These are phyloP conservation scores for Ormyrus labotus DNA, from an alignment of 2,888 invertebrate species.

Conservation along the genomic window DNA sequence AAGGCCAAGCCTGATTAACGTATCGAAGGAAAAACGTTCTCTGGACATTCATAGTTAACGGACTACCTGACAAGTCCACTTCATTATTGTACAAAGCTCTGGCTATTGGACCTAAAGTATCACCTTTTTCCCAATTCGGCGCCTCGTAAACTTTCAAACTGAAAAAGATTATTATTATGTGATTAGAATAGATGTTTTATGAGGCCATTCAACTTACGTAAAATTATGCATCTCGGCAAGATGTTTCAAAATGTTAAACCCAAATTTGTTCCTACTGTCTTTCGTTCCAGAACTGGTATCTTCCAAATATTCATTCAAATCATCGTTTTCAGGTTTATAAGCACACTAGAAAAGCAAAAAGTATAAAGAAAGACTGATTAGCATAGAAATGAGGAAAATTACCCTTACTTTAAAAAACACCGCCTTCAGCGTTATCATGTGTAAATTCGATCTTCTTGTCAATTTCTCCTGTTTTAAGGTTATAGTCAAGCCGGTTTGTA, in stretches of 20 bases:
- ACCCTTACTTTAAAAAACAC: slow-evolving; percentile 23
- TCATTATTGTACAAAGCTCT: background rate
- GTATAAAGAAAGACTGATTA: background rate
- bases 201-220: background rate
- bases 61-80: slow-evolving; percentile 31
- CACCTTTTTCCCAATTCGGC: slow-evolving; percentile 15
- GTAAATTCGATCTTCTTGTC: slow-evolving; percentile 23
- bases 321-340: background rate
- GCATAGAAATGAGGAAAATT: background rate
- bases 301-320: slow-evolving; percentile 5
- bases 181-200: background rate
- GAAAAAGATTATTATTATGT: background rate
- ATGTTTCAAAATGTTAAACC: background rate
- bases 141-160: slow-evolving; percentile 13
- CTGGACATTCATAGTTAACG: slow-evolving; percentile 3
- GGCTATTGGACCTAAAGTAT: slow-evolving; percentile 31
- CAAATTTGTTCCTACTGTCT: slow-evolving; percentile 21
- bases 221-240: slow-evolving; percentile 30
- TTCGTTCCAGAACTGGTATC: background rate
- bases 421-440: slow-evolving; percentile 8
- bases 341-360: background rate
- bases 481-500: slow-evolving; percentile 38
- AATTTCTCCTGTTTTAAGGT: slow-evolving; percentile 26
- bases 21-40: slow-evolving; percentile 12
- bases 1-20: slow-evolving; percentile 33